These are phyloP conservation scores for Porites rus DNA, from an alignment of 92 coral and sea anemone species.

Conservation along the genomic window DNA sequence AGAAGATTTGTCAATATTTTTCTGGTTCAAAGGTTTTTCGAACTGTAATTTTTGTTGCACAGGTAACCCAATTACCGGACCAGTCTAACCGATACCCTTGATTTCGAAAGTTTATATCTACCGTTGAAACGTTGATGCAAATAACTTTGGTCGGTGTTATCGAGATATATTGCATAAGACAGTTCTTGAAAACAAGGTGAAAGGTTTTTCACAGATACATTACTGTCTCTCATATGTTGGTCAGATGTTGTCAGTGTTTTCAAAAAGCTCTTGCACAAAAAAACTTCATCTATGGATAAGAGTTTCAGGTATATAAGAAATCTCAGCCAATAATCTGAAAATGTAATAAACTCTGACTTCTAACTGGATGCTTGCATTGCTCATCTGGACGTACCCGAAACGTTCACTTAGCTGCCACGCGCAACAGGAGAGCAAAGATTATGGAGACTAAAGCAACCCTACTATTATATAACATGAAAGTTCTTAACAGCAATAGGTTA, in stretches of 20 bases:
- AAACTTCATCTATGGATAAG: neutral
- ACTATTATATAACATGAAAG: too few relatives aligned
- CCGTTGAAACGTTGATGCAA: neutral
- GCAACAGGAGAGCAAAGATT: too few relatives aligned
- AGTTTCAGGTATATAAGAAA: neutral
- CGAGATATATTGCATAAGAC: neutral
- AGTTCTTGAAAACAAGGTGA: neutral
- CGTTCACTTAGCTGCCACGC: too few relatives aligned
- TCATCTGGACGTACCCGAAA: neutral
- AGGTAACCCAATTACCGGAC: neutral
- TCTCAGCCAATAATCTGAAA: neutral
- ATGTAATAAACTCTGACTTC: constrained; percentile 16
- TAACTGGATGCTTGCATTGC: neutral
- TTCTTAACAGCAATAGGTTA: too few relatives aligned
- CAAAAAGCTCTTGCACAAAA: neutral
- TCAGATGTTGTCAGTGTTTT: neutral
- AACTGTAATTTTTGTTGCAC: neutral
- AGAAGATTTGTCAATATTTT: neutral
- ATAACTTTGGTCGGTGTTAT: neutral
- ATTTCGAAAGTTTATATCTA: neutral
- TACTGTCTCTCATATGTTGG: neutral
- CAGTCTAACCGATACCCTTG: too few relatives aligned
- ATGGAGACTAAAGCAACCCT: too few relatives aligned
- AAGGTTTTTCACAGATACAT: neutral
- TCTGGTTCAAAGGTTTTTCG: neutral